A percentile compares a stretch with the other conserved stretches of the same genome.
phyloP scores from a whole-genome alignment of 1,140 invertebrate genomes.

The Lithobius niger region DNA sequence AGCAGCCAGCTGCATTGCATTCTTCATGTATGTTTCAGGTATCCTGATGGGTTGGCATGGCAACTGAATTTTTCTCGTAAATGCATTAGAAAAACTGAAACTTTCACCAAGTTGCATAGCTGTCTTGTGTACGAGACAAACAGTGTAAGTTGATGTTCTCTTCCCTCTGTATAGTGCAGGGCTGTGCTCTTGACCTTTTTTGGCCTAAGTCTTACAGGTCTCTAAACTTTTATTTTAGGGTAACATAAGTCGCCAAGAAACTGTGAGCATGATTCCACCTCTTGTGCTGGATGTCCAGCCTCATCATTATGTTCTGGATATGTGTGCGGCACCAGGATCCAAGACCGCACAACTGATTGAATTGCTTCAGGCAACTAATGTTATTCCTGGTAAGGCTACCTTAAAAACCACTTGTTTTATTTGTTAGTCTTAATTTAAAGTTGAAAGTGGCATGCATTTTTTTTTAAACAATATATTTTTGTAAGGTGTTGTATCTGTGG shows the following conservation, averaged over 20 bases:
- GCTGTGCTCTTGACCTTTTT: no score
- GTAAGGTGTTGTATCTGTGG: no score
- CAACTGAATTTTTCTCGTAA: slow-evolving; percentile 78
- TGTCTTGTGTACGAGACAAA: slow-evolving; percentile 88
- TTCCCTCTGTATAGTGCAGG: no score
- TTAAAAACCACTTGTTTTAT: no score
- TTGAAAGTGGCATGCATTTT: no score
- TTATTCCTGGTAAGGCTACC: no score
- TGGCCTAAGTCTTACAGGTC: no score
- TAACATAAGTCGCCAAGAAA: slow-evolving; percentile 87
- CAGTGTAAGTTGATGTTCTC: slow-evolving; percentile 42
- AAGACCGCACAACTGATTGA: slow-evolving; percentile 98
- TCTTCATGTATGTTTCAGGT: no score
- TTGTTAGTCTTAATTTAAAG: no score
- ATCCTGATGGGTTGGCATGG: slow-evolving; percentile 85
- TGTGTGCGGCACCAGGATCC: slow-evolving; percentile 97
- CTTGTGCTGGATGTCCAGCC: slow-evolving; percentile 78
- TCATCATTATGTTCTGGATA: slow-evolving; percentile 87
- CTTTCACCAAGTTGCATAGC: slow-evolving; percentile 74
- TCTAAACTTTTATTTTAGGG: slow-evolving; percentile 47
- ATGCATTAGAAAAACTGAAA: slow-evolving; percentile 72
- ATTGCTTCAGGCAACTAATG: slow-evolving; percentile 66
- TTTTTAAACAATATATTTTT: no score
- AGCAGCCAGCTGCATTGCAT: no score
- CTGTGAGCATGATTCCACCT: slow-evolving; percentile 98